A percentile compares a stretch with the other conserved stretches of the same genome.
These are phyloP conservation scores for Epinotia nisella DNA, from an alignment of 2,888 invertebrate species.

Conservation along the genomic window DNA sequence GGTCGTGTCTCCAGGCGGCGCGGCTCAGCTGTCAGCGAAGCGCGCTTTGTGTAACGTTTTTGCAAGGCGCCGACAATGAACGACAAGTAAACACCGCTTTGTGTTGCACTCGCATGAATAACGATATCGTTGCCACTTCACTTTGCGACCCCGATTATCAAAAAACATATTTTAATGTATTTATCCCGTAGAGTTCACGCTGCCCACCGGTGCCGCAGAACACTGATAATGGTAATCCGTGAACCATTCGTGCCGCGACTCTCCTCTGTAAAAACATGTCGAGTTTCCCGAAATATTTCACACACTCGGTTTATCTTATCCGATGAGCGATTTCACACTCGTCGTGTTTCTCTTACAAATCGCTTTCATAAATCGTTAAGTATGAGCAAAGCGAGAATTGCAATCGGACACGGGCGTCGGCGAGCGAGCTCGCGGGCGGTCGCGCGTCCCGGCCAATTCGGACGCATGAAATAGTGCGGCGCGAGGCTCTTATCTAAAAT, in stretches of 20 bases:
- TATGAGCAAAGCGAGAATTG: slow-evolving; percentile 71
- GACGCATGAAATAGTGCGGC: slow-evolving; percentile 82
- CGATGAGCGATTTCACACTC: slow-evolving; percentile 69
- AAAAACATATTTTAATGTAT: slow-evolving; percentile 68
- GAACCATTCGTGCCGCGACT: slow-evolving; percentile 53
- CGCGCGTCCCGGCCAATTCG: slow-evolving; percentile 76
- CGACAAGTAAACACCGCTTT: slow-evolving; percentile 80
- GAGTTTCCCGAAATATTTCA: slow-evolving; percentile 56
- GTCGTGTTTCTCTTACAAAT: slow-evolving; percentile 69
- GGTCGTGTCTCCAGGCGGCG: slow-evolving; percentile 44
- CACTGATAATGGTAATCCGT: slow-evolving; percentile 33
- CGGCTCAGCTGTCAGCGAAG: slow-evolving; percentile 73
- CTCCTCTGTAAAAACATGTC: slow-evolving; percentile 49
- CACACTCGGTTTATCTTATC: slow-evolving; percentile 62
- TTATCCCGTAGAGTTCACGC: slow-evolving; percentile 50
- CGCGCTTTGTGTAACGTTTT: slow-evolving; percentile 67
- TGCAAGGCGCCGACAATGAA: slow-evolving; percentile 71
- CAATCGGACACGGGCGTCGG: slow-evolving; percentile 69
- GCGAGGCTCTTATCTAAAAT: slow-evolving; percentile 81
- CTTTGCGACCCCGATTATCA: slow-evolving; percentile 69
- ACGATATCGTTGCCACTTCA: slow-evolving; percentile 62
- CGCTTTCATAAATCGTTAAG: slow-evolving; percentile 72
- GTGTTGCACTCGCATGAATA: slow-evolving; percentile 75
- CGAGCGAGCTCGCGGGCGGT: slow-evolving; percentile 73
- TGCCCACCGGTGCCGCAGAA: slow-evolving; percentile 47